Conservation (phyloP, 2,797 vertebrate species). For the Cheirogaleus major region DNA sequence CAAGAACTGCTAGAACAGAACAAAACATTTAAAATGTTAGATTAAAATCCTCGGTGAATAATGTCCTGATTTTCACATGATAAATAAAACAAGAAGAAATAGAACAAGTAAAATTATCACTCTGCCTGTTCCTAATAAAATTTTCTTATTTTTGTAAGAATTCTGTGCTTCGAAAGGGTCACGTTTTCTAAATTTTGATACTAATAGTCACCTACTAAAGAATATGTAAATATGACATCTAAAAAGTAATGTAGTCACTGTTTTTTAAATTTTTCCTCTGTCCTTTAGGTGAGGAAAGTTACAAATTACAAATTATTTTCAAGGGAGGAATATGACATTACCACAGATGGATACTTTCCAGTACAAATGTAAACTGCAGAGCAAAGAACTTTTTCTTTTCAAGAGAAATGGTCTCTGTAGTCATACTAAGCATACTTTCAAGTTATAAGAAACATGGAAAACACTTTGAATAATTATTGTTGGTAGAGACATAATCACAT, state of each 20-base stretch:
- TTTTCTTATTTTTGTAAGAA: slow-evolving; percentile 56
- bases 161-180: not conserved
- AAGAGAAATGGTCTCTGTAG: slow-evolving; percentile 23
- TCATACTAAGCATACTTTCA: slow-evolving; percentile 38
- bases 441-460: slow-evolving; percentile 51
- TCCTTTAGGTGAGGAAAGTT: slow-evolving; percentile 48
- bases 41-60: slow-evolving; percentile 13
- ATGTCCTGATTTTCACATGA: slow-evolving; percentile 46
- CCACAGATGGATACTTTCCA: slow-evolving; percentile 47
- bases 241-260: not conserved
- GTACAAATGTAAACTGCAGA: slow-evolving; percentile 56
- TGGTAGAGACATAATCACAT: not conserved
- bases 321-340: slow-evolving; percentile 53
- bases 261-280: slow-evolving; percentile 49
- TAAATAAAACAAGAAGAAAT: not conserved
- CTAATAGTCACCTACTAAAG: slow-evolving; percentile 3
- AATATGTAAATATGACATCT: not conserved
- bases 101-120: slow-evolving; percentile 14
- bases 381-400: slow-evolving; percentile 42
- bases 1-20: slow-evolving; percentile 17
- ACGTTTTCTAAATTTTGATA: slow-evolving; percentile 23
- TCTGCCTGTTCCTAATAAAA: not conserved
- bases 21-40: slow-evolving; percentile 39
- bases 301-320: slow-evolving; percentile 66
- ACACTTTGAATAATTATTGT: slow-evolving; percentile 50